Base-by-base conservation (phyloP, 2,888 invertebrate genomes). In the Ctena decussata region DNA sequence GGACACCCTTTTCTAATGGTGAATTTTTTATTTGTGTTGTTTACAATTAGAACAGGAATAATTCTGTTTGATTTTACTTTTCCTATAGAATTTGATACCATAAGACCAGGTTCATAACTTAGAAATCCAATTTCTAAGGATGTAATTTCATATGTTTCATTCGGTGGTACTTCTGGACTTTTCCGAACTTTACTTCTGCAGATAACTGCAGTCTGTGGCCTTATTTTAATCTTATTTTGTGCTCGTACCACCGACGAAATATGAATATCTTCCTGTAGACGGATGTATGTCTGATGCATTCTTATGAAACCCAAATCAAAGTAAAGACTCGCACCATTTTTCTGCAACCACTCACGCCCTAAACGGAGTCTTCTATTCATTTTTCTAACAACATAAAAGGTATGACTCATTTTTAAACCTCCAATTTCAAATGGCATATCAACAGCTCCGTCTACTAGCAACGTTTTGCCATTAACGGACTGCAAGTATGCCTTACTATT, bases 281-380 rank as follows among this genome's bases (percentile, higher is more conserved):
- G 49, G 5, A 49, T 21, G 21, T 11, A 21, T 49, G 49, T 69
- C 8, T 70, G 39, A 21, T 65, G 44, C 11, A 85, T 73, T 46
- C 75, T 75, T 2, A 85, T 15, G 21, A 75, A 69, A 1, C 70
- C 44, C 24, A 85, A 30, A 72, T 82, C 79, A 65, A 85, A 82
- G 35, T 82, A 82, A 12, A 60, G n/a, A 15, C 73, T 74, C 32
- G 65, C 74, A 30, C 53, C 46, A 44, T 76, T 76, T 57, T 35
- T 15, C 27, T 39, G 53, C 21, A 76, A 12, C 44, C 49, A 77
- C 41, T 82, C 81, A 0, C 2, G 11, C 15, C 72, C 72, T 15
- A 76, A 27, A 21, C 71, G 71, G 21, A 82, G 32, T 21, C 71
- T 76, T 49, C 15, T 49, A 21, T 49, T 49, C n/a, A 21, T 49